phyloP scores from a whole-genome alignment of 2,888 invertebrate species.

The Mimumesa dahlbomi region DNA sequence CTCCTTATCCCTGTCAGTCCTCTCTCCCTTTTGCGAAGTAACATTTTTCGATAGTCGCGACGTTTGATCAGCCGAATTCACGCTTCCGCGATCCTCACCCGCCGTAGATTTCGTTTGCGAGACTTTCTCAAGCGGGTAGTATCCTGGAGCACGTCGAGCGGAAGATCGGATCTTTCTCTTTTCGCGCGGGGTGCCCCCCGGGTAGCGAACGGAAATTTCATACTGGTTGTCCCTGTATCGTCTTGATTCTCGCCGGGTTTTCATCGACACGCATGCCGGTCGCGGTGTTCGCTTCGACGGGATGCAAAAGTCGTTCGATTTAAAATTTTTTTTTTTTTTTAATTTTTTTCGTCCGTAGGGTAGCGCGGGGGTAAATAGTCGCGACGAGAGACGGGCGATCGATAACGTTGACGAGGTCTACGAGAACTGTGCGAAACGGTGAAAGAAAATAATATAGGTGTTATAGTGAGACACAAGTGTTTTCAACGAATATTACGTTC shows the following conservation, averaged over 20 bases:
- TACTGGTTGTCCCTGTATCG: background rate
- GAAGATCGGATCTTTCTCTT: slow-evolving; percentile 40
- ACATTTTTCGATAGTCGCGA: slow-evolving; percentile 58
- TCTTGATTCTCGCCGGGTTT: background rate
- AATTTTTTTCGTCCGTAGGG: no score
- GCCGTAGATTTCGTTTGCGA: slow-evolving; percentile 50
- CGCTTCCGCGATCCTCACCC: slow-evolving; percentile 53
- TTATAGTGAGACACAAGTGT: no score
- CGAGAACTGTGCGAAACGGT: no score
- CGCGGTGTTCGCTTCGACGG: no score
- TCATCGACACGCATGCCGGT: no score
- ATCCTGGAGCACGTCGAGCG: slow-evolving; percentile 29
- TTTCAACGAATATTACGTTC: no score
- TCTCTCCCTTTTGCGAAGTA: slow-evolving; percentile 31
- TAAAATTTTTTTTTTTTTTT: no score
- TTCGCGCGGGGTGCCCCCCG: background rate
- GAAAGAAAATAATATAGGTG: no score
- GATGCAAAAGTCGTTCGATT: no score
- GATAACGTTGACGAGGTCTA: no score
- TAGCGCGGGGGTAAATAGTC: no score
- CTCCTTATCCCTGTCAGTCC: slow-evolving; percentile 4
- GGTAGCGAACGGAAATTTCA: slow-evolving; percentile 1
- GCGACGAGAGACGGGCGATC: no score
- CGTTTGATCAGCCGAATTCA: slow-evolving; percentile 67
- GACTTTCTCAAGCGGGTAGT: slow-evolving; percentile 21